Evolutionary conservation across 1,140 invertebrate species (phyloP), one percentile per base, ranked within the genome.

Genomic region (Hyposmocoma kahamanoa): DNA sequence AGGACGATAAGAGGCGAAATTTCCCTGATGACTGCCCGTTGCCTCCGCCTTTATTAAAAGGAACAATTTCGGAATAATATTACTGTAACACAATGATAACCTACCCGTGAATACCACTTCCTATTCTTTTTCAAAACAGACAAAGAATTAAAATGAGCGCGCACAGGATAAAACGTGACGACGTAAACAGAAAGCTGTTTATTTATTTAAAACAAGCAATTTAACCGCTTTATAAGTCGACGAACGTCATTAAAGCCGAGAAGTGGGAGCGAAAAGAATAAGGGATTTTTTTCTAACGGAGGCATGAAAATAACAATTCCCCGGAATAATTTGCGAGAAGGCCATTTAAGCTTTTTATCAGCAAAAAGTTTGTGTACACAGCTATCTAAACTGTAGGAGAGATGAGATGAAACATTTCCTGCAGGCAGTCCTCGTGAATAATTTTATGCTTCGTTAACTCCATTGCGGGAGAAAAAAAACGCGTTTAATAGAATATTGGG

Each of bases 311-410:
- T 81, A 81, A 81, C 73, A 82, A 80, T 82, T 77, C 71, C 48
- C 57, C 50, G 52, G 67, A 64, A 80, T 83, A 79, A 83, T 79
- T 80, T 80, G 64, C 56, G 62, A 67, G 65, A 54, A 50, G 67
- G 67, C 64, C 68, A 69, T 78, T 82, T 72, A 70, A 74, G 76
- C 74, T 77, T 78, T 81, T 84, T 84, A 84, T 81, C 77, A 72
- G 64, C 48, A 46, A 47, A 59, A 71, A 71, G 59, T 76, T 75
- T 76, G 77, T 82, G 61, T 82, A 72, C 60, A 62, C 69, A 79
- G 76, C 64, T 66, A 78, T 79, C 73, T 78, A 62, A 71, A 73
- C 69, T 70, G 67, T 62, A 61, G 47, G 62, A 62, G 38, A 59
- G 52, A n/a, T n/a, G 59, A 69, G 62, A 68, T 64, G 65, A 67